Evolutionary conservation across 1,140 invertebrate species (phyloP).

Genomic region (Drosophila ficusphila): DNA sequence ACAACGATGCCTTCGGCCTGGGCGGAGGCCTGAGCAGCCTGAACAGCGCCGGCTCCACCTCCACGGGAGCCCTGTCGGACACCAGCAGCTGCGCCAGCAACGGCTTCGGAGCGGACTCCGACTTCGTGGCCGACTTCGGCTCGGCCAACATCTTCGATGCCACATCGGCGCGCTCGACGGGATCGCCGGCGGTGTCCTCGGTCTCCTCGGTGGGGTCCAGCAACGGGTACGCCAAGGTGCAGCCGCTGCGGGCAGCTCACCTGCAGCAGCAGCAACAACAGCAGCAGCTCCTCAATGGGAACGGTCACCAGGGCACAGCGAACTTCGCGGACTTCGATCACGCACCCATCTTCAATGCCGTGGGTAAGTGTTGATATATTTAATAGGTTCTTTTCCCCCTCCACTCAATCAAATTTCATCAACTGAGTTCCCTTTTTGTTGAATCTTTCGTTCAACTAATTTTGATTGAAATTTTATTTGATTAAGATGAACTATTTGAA

Average conservation of each 20-base stretch:
- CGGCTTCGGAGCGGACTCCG: conserved; percentile 84
- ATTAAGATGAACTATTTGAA: too few species aligned
- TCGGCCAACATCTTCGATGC: conserved; percentile 86
- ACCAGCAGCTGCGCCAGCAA: conserved; percentile 82
- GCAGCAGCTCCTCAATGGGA: conserved; percentile 57
- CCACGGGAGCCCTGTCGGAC: conserved; percentile 73
- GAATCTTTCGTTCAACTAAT: background rate
- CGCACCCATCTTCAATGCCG: conserved; percentile 88
- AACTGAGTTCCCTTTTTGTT: background rate
- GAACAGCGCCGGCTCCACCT: conserved; percentile 83
- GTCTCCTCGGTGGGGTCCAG: conserved; percentile 64
- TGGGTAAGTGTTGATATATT: conserved; percentile 82
- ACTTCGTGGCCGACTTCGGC: conserved; percentile 88
- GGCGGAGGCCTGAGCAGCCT: conserved; percentile 55
- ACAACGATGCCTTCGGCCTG: conserved; percentile 62
- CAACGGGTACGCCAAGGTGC: conserved; percentile 82
- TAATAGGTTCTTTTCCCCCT: background rate
- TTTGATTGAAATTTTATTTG: too few species aligned
- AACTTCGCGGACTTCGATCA: conserved; percentile 91
- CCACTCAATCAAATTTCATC: background rate
- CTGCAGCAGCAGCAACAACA: conserved; percentile 40
- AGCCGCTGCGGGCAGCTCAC: conserved; percentile 71
- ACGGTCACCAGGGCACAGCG: conserved; percentile 43
- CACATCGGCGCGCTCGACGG: conserved; percentile 66
- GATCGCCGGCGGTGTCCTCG: conserved; percentile 72